Conservation (phyloP, 2,113 vertebrate genomes). For the Girardinichthys multiradiatus region DNA sequence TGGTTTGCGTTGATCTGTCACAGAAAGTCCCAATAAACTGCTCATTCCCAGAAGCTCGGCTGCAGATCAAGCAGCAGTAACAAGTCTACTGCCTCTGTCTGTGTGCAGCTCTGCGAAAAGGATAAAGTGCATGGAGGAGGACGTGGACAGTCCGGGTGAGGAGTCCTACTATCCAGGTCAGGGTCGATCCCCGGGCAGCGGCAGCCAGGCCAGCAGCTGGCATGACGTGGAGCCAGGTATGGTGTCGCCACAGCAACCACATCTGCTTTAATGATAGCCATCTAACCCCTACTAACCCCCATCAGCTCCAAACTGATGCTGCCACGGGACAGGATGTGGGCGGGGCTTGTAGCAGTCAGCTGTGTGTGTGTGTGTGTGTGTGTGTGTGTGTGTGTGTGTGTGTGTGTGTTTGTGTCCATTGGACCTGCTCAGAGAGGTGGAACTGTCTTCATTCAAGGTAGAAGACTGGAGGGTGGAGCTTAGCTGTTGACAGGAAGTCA, state of each 20-base stretch:
- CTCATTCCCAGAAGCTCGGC: too few relatives aligned
- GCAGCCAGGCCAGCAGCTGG: conserved; percentile 96
- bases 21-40: too few relatives aligned
- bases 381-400: background rate
- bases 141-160: conserved; percentile 97
- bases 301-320: background rate
- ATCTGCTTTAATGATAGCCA: background rate
- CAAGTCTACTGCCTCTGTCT: conserved; percentile 1
- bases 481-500: too few relatives aligned
- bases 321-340: conserved; percentile 8
- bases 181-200: conserved; percentile 93
- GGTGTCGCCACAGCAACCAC: conserved; percentile 19
- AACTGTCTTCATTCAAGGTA: too few relatives aligned
- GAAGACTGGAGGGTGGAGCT: too few relatives aligned
- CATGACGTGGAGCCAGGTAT: conserved; percentile 99
- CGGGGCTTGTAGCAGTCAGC: background rate
- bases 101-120: conserved; percentile 91
- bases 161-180: conserved; percentile 97
- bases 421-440: too few relatives aligned
- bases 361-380: background rate
- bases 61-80: background rate
- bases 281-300: conserved; percentile 7
- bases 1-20: too few relatives aligned
- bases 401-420: too few relatives aligned
- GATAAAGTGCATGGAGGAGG: conserved; percentile 99